phyloP scores from a whole-genome alignment of 2,888 invertebrate genomes.

The Drosophila longiperda region DNA sequence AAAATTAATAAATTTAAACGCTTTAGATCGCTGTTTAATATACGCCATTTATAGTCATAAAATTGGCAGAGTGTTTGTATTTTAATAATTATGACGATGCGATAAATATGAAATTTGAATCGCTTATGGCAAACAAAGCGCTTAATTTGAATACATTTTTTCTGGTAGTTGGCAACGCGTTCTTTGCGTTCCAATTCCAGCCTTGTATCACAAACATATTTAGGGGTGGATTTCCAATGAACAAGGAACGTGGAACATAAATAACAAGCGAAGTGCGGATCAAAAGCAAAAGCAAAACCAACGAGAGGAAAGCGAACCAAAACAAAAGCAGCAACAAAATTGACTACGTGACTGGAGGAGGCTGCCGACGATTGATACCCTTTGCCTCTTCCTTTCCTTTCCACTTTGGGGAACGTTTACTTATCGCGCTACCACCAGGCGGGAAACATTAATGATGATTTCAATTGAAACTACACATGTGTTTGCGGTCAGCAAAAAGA shows the following conservation, averaged over 20 bases:
- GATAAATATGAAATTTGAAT: conserved; percentile 1
- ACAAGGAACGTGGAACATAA: conserved; percentile 49
- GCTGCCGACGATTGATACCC: conserved; percentile 32
- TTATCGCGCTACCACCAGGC: conserved; percentile 58
- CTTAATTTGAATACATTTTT: conserved; percentile 3
- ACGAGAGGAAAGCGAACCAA: conserved; percentile 51
- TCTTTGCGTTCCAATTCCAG: conserved; percentile 26
- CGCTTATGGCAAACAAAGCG: background rate
- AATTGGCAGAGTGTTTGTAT: conserved; percentile 6
- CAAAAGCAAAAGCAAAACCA: conserved; percentile 12
- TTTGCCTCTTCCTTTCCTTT: background rate
- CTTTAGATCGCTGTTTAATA: conserved; percentile 50
- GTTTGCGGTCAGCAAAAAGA: conserved; percentile 12
- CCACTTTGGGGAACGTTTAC: conserved; percentile 51
- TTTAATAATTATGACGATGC: conserved; percentile 21
- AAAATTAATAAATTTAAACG: conserved; percentile 48
- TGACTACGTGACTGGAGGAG: conserved; percentile 69
- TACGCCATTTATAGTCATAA: conserved; percentile 15
- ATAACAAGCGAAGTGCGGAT: conserved; percentile 42
- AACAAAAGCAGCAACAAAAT: conserved; percentile 64
- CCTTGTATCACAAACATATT: conserved; percentile 1
- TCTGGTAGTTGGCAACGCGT: conserved; percentile 51
- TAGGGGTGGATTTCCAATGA: conserved; percentile 55
- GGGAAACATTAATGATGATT: conserved; percentile 43
- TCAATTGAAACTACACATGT: conserved; percentile 52